phyloP scores from a whole-genome alignment of 2,888 invertebrate species.

The Hirtodrosophila trivittata region DNA sequence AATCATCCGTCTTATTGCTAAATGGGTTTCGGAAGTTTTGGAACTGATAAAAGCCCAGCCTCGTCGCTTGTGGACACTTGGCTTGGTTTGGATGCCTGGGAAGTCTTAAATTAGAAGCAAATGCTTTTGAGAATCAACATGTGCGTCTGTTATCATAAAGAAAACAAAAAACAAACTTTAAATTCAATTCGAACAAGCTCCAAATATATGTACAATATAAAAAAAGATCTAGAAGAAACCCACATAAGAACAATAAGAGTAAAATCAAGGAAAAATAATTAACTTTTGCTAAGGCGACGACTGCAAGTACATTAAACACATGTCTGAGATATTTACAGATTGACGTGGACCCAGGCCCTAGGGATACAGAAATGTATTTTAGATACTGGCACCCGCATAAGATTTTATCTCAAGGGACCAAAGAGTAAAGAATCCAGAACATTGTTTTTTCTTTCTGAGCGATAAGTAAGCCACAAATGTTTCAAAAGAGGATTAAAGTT shows the following conservation, averaged over 20 bases:
- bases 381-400: constrained; percentile 1
- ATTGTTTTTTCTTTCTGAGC: background rate
- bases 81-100: too few relatives aligned
- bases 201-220: constrained; percentile 1
- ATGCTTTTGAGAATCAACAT: constrained; percentile 42
- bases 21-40: too few relatives aligned
- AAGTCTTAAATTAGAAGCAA: constrained; percentile 46
- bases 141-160: constrained; percentile 43
- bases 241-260: constrained; percentile 3
- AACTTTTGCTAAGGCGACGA: background rate
- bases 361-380: background rate
- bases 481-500: too few relatives aligned
- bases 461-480: too few relatives aligned
- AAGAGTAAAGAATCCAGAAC: background rate
- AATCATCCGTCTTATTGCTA: too few relatives aligned
- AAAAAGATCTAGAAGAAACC: constrained; percentile 7
- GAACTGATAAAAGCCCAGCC: constrained; percentile 39
- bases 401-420: constrained; percentile 1
- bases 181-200: constrained; percentile 18
- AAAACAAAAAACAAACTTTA: constrained; percentile 9
- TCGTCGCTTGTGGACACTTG: background rate
- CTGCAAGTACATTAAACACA: constrained; percentile 40
- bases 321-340: constrained; percentile 34
- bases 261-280: constrained; percentile 18
- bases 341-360: background rate